Evolutionary conservation across 2,797 vertebrate genomes (phyloP), one percentile per base, ranked within the genome.

Genomic region (Spizella passerina): DNA sequence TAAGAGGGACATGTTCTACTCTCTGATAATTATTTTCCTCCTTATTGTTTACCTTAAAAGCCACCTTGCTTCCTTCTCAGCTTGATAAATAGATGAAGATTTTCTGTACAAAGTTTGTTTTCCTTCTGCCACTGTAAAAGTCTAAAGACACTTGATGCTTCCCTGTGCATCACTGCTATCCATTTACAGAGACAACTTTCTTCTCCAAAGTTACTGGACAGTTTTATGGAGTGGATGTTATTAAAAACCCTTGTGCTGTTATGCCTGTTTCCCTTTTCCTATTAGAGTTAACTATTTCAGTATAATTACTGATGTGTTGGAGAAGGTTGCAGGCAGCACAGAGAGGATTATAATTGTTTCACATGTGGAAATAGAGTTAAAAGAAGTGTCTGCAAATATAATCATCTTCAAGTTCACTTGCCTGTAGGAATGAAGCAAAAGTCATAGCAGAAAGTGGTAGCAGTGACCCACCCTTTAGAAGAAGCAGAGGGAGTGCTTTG

Each of bases 401-500:
- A 7, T 21, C 56, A 47, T 41, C 63, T 29, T 18, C 21, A 76
- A 65, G 9, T 50, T 75, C 23, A 27, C 34, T 82, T 77, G 34
- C 6, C 34, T 66, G 21, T 20, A 52, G 56, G 80, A 79, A 87
- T 59, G 68, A 91, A 96, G 90, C 75, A 92, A 70, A 85, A 92
- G 56, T 26, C 90, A 39, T 47, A 83, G 61, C 88, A 97, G 90
- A 83, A 77, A 36, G 82, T 30, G 82, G 79, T 27, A 77, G 59
- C 91, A 96, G 92, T 61, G 87, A 77, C 86, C 72, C 53, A 32
- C 88, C 94, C 91, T 85, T 94, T 53, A 47, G 50, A 93, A 93
- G 92, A 92, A 86, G 76, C 47, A 12, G 23, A 60, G 88, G 77
- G 72, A 79, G 72, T 69, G 50, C 23, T 96, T 96, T 96, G 91